Base-by-base conservation (phyloP, 2,113 vertebrate species). In the Gnathonemus longibarbis region DNA sequence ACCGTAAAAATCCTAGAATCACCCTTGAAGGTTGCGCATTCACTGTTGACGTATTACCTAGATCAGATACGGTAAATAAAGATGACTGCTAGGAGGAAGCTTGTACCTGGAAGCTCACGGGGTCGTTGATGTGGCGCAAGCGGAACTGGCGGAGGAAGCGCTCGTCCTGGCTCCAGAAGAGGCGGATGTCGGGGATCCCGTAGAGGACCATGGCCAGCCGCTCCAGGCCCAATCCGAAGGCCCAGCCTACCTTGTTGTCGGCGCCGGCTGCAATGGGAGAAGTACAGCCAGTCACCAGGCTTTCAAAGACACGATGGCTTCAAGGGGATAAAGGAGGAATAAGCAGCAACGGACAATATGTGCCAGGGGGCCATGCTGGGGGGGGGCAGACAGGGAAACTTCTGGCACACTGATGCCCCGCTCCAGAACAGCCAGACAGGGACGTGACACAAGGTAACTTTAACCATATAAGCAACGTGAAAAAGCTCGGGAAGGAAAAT, bases 141-240 rank as follows among this genome's bases (percentile, higher is more conserved):
- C 19, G 88, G 92, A 99, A 99, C 94, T 99, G 98, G 46, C 94
- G 94, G 89, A 98, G 94, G 95, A 99, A 99, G 48, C 97, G 97
- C 13, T 98, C 96, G 0, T 99, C 98, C 91, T 95, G 93, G 83
- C 98, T 99, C 98, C 98, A 99, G 95, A 99, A 99, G 11, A 99
- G 95, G 3, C 98, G 96, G 94, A 99, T 99, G 91, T 99, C 98
- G 0, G 98, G 97, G 92, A 99, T 98, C 56, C 95, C 27, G 0
- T 97, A 99, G 15, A 99, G 96, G 87, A 98, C 96, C 98, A 99
- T 99, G 91, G 98, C 98, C 92, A 99, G 93, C 2, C 98, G 95
- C 94, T 99, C 98, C 94, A 99, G 93, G 6, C 98, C 98, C 19
- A 99, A 94, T 42, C 98, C 98, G 92, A 99, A 99, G 0, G 98